These are phyloP conservation scores for Chymomyza amoena DNA, from an alignment of 2,888 invertebrate species.

Conservation along the genomic window DNA sequence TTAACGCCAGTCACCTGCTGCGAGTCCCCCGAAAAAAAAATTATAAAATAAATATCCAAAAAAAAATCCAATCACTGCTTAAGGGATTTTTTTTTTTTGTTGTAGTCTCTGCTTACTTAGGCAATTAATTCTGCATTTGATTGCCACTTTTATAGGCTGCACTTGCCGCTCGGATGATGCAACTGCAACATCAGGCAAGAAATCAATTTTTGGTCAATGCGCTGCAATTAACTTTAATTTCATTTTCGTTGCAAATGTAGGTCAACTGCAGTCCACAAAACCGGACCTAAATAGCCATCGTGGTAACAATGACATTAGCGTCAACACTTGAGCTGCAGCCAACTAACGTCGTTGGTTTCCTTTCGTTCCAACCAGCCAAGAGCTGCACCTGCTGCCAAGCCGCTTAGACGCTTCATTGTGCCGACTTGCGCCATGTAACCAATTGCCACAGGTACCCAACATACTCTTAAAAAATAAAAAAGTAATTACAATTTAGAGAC, in stretches of 20 bases:
- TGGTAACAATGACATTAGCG: slow-evolving; percentile 63
- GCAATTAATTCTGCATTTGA: slow-evolving; percentile 58
- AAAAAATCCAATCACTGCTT: slow-evolving; percentile 19
- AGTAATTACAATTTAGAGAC: neutral
- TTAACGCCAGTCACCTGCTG: slow-evolving; percentile 36
- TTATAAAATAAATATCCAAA: slow-evolving; percentile 9
- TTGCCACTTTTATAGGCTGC: slow-evolving; percentile 48
- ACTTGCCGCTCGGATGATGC: slow-evolving; percentile 46
- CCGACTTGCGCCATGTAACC: slow-evolving; percentile 42
- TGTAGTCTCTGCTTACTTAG: slow-evolving; percentile 28
- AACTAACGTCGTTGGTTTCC: slow-evolving; percentile 12
- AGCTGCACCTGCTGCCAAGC: slow-evolving; percentile 27
- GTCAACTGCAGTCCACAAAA: slow-evolving; percentile 46
- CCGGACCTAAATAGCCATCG: slow-evolving; percentile 15
- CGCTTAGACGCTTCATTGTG: neutral
- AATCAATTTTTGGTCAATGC: slow-evolving; percentile 41
- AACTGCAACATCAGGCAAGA: slow-evolving; percentile 39
- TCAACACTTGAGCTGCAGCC: slow-evolving; percentile 45
- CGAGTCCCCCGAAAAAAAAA: slow-evolving; percentile 2
- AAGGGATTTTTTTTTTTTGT: neutral
- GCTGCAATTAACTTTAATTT: slow-evolving; percentile 56
- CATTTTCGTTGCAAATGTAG: slow-evolving; percentile 56
- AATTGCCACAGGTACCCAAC: slow-evolving; percentile 34
- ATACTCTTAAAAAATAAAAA: neutral
- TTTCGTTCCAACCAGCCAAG: slow-evolving; percentile 1